These are phyloP conservation scores for Lithobates pipiens DNA, from an alignment of 2,797 vertebrate species.

Conservation along the genomic window DNA sequence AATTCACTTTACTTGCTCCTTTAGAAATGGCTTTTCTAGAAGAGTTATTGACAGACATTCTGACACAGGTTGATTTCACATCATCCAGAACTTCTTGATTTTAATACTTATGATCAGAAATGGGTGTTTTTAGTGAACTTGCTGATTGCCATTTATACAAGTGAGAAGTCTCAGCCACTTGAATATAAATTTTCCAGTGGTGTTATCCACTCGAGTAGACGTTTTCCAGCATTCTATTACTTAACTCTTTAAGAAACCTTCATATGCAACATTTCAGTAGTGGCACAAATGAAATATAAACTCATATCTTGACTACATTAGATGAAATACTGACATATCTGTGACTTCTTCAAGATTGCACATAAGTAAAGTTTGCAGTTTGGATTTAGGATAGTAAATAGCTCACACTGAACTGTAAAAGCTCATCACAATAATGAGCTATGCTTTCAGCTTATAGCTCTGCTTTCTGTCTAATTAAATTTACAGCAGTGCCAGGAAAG, in stretches of 20 bases:
- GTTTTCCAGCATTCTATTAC: neutral
- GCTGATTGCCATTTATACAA: neutral
- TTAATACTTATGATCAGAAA: neutral
- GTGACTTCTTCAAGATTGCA: neutral
- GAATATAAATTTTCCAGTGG: neutral
- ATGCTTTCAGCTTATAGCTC: conserved; percentile 36
- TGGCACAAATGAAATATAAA: neutral
- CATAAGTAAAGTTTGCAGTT: neutral
- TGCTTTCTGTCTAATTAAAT: conserved; percentile 57
- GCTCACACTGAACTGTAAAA: conserved; percentile 37
- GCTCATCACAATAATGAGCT: conserved; percentile 28
- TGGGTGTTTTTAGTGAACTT: neutral
- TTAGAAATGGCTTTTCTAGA: too few species aligned
- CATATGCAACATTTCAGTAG: neutral
- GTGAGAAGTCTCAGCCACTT: neutral
- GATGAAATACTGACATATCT: neutral
- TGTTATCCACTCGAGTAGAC: neutral
- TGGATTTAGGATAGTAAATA: conserved; percentile 15
- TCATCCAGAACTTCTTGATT: neutral
- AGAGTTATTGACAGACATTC: too few species aligned
- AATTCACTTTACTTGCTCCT: too few species aligned
- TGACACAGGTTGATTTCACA: neutral
- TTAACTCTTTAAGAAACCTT: neutral
- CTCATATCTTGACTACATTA: neutral
- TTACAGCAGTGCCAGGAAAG: conserved; percentile 64